Base-by-base conservation (phyloP, 2,113 vertebrate genomes). In the Peromyscus maniculatus region DNA sequence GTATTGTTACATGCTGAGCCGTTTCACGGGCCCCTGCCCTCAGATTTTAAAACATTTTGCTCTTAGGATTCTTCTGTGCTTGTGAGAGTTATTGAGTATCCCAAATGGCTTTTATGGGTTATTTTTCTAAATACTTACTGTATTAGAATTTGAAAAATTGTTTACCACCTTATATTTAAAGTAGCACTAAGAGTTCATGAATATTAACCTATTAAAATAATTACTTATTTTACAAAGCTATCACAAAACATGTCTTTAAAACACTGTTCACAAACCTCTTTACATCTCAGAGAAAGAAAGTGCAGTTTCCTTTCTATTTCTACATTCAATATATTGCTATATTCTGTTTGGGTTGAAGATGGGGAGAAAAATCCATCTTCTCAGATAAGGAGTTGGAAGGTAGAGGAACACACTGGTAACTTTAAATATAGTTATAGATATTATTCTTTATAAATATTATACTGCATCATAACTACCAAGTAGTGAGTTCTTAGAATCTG, bases 131-230 rank as follows among this genome's bases (percentile, higher is more conserved):
- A 64, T 62, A 93, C 43, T 77, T 77, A n/a, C 24, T 33, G 66
- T 33, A n/a, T 64, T 87, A 28, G 36, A 91, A 88, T 74, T 74
- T 59, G 22, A 57, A 87, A 93, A 66, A 77, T 66, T 95, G 26
- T 21, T 86, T 89, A 36, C 52, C 52, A 78, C 69, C 17, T 91
- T n/a, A 57, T 43, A 57, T 43, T 88, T 92, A 88, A 96, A 91
- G 26, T 87, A 88, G 6, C 66, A 67, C 57, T 66, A 69, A 69
- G 91, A 93, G 52, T 52, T 5, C 39, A 91, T 66, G 46, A 2
- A 89, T 55, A 55, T 28, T n/a, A 59, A 66, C 26, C 67, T 84
- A 43, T 43, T 84, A 64, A 64, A 64, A 39, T 59, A 84, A 64
- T 43, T 62, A 16, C 12, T 83, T 64, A 62, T 43, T 84, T 64